Evolutionary conservation across 2,888 invertebrate species (phyloP), one percentile per base, ranked within the genome.

Genomic region (Parnassius mnemosyne): DNA sequence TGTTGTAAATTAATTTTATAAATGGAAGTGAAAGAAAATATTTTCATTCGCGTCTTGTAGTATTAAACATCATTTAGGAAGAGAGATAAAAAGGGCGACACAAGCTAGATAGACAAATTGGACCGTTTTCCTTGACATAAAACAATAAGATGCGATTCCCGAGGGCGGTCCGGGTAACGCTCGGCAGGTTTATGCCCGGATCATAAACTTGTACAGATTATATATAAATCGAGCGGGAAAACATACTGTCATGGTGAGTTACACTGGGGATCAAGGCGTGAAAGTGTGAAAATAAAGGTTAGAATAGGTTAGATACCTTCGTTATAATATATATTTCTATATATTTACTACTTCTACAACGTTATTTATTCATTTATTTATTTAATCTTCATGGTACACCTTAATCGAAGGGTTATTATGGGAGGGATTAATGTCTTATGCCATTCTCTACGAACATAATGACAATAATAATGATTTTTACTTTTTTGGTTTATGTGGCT

Each of bases 51-150:
- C 16, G 55, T 42, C 51, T 34, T 34, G 55, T 51, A 51, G 43
- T 44, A n/a, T 47, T 46, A 16, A 46, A 11, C 25, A 50, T 44
- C 49, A 34, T 60, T 51, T 51, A 34, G 13, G n/a, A 55, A 10
- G 79, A 83, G 77, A 83, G 77, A 83, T 81, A 81, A 79, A 46
- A 78, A 80, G 51, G 78, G 74, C 77, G 80, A 80, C 79, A 77
- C 74, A 67, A 73, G 70, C 69, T 75, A 76, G 71, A 72, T 71
- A 74, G 79, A 80, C 80, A 84, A 85, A 85, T 86, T 83, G 83
- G 75, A 68, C 75, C 69, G 72, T 75, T 81, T 76, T 70, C 75
- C 72, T 70, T 69, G 75, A 79, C 81, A 76, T 78, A 77, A 83
- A 80, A 84, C 81, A 84, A 83, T 82, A 78, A 79, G 76, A 76